phyloP scores from a whole-genome alignment of 2,113 vertebrate species.

The Tenrec ecaudatus region DNA sequence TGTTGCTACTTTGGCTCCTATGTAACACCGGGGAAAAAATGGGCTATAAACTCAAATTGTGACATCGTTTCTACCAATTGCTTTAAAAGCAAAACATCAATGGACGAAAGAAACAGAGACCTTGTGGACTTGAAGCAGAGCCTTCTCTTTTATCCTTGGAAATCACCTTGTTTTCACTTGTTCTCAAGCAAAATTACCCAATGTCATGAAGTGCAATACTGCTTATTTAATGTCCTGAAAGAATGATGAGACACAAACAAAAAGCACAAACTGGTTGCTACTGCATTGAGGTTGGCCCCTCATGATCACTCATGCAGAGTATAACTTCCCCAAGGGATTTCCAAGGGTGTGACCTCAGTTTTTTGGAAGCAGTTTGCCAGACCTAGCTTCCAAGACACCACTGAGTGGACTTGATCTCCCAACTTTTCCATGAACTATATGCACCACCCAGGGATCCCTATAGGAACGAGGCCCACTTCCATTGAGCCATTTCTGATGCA shows the following conservation, averaged over 20 bases:
- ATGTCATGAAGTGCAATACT: not conserved
- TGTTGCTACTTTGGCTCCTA: not conserved
- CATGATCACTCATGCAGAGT: not conserved
- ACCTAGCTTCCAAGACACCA: not conserved
- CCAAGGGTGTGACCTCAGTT: not conserved
- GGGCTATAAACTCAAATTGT: slow-evolving; percentile 15
- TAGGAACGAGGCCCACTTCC: not conserved
- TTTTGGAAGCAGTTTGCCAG: too few species aligned
- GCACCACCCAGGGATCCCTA: not conserved
- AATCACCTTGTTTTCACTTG: not conserved
- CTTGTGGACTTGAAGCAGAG: not conserved
- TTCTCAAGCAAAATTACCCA: slow-evolving; percentile 12
- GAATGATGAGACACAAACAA: not conserved
- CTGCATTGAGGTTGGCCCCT: not conserved
- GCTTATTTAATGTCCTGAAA: slow-evolving; percentile 30
- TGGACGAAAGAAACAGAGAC: not conserved
- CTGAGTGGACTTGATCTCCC: not conserved
- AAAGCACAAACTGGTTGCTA: not conserved
- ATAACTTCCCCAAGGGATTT: not conserved
- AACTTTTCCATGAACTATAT: not conserved
- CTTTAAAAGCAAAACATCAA: not conserved
- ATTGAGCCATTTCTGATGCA: too few species aligned
- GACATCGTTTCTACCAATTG: slow-evolving; percentile 1
- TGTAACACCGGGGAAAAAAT: not conserved
- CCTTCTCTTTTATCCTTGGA: not conserved